These are phyloP conservation scores for Capreolus pygargus DNA, from an alignment of 2,113 vertebrate species.

Conservation along the genomic window DNA sequence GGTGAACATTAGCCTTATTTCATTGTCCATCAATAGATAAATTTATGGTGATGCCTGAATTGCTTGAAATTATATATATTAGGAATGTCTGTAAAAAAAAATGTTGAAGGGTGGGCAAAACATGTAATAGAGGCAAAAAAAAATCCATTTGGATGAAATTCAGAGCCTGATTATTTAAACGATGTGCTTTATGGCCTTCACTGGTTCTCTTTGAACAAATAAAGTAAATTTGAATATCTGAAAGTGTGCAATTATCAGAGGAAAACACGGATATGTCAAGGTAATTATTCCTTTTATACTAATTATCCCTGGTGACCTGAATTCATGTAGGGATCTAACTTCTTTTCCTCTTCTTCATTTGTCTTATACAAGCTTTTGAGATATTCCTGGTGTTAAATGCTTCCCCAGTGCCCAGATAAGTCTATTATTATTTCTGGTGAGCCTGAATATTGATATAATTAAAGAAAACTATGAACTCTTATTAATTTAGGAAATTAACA, in stretches of 20 bases:
- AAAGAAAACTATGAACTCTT: background rate
- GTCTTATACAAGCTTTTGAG: slow-evolving; percentile 59
- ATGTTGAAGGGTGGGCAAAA: slow-evolving; percentile 68
- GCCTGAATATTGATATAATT: background rate
- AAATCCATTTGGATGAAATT: slow-evolving; percentile 51
- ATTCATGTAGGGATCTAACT: background rate
- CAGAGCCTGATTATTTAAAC: slow-evolving; percentile 70
- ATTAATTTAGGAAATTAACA: slow-evolving; percentile 36
- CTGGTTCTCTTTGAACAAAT: slow-evolving; percentile 64
- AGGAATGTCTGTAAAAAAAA: slow-evolving; percentile 70
- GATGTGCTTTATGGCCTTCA: slow-evolving; percentile 68
- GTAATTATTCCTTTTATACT: slow-evolving; percentile 9
- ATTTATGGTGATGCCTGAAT: slow-evolving; percentile 64
- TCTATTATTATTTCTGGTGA: background rate
- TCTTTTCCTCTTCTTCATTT: slow-evolving; percentile 51
- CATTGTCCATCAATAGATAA: slow-evolving; percentile 69
- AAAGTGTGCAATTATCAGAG: slow-evolving; percentile 58
- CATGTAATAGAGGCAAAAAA: background rate
- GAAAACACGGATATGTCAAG: slow-evolving; percentile 22
- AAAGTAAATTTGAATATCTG: slow-evolving; percentile 59
- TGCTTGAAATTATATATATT: slow-evolving; percentile 66
- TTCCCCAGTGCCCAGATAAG: background rate
- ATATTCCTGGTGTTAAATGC: slow-evolving; percentile 14
- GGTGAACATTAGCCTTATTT: slow-evolving; percentile 69
- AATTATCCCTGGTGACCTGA: slow-evolving; percentile 51